Conservation (phyloP, 2,888 invertebrate genomes). For the Drosophila macrospina region DNA sequence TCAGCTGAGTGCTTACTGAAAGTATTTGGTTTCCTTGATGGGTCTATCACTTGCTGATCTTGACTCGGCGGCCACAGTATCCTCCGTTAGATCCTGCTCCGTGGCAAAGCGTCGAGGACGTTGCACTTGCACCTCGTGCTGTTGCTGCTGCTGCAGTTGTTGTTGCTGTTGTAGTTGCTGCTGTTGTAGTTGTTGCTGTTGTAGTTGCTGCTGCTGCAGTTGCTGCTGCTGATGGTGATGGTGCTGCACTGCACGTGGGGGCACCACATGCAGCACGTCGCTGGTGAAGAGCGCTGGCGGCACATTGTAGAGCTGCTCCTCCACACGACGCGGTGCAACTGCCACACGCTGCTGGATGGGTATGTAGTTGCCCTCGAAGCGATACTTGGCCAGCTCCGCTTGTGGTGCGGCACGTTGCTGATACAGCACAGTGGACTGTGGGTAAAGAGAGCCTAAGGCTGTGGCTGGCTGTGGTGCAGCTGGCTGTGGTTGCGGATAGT, state of each 20-base stretch:
- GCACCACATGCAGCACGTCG: slow-evolving; percentile 71
- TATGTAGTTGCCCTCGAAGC: slow-evolving; percentile 75
- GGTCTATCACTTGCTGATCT: slow-evolving; percentile 7
- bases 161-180: slow-evolving; percentile 42
- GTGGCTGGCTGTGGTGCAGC: slow-evolving; percentile 36
- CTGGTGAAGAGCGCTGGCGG: slow-evolving; percentile 71
- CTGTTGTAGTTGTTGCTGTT: slow-evolving; percentile 34
- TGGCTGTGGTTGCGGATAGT: slow-evolving; percentile 68
- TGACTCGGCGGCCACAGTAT: slow-evolving; percentile 52
- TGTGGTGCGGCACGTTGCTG: slow-evolving; percentile 62
- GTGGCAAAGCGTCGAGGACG: slow-evolving; percentile 56
- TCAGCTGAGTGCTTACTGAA: slow-evolving; percentile 71
- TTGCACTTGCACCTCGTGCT: slow-evolving; percentile 21
- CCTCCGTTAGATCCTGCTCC: slow-evolving; percentile 14
- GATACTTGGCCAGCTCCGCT: slow-evolving; percentile 71
- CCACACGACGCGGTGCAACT: slow-evolving; percentile 47
- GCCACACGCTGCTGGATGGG: slow-evolving; percentile 51
- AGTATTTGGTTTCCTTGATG: slow-evolving; percentile 69
- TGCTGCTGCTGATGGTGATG: slow-evolving; percentile 33
- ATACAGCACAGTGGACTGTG: slow-evolving; percentile 60
- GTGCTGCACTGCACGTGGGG: slow-evolving; percentile 44
- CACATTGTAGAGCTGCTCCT: slow-evolving; percentile 66
- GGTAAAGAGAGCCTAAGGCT: slow-evolving; percentile 46
- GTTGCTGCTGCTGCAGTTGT: slow-evolving; percentile 24
- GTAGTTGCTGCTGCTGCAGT: slow-evolving; percentile 2